Conservation (phyloP, 1,140 invertebrate species). For the Saccostrea glomerata region DNA sequence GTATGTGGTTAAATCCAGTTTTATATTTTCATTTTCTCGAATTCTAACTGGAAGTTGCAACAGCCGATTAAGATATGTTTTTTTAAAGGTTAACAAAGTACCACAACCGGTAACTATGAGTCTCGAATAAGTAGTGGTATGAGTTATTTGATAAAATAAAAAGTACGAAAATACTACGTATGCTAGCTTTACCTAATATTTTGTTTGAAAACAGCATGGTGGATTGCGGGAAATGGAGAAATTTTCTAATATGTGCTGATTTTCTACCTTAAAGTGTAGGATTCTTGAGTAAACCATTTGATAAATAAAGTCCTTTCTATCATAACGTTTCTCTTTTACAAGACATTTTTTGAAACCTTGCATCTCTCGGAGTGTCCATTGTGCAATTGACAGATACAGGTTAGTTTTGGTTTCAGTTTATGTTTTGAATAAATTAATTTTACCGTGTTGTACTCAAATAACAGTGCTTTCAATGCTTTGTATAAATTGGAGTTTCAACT, state of each 20-base stretch:
- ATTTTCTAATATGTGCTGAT: background rate
- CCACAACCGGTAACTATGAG: background rate
- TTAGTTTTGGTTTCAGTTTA: slow-evolving; percentile 7
- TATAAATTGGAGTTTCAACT: no score
- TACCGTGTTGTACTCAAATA: no score
- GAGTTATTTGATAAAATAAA: background rate
- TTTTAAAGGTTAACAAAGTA: background rate
- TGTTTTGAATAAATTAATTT: background rate
- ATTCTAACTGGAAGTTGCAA: no score
- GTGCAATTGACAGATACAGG: background rate
- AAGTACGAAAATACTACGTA: slow-evolving; percentile 11
- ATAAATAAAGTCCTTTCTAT: background rate
- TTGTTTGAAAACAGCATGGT: slow-evolving; percentile 42
- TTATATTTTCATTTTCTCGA: no score
- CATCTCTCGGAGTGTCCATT: background rate
- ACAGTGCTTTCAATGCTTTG: no score
- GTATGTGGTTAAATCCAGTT: no score
- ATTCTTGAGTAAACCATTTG: background rate
- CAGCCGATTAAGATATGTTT: no score
- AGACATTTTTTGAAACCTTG: background rate
- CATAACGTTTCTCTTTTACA: background rate
- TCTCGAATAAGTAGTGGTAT: background rate
- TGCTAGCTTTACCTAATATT: slow-evolving; percentile 34
- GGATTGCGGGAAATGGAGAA: slow-evolving; percentile 45
- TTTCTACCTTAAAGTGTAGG: background rate